A percentile compares a stretch with the other conserved stretches of the same genome.
Conservation (phyloP, 2,113 vertebrate genomes). For the Hyperoodon ampullatus region DNA sequence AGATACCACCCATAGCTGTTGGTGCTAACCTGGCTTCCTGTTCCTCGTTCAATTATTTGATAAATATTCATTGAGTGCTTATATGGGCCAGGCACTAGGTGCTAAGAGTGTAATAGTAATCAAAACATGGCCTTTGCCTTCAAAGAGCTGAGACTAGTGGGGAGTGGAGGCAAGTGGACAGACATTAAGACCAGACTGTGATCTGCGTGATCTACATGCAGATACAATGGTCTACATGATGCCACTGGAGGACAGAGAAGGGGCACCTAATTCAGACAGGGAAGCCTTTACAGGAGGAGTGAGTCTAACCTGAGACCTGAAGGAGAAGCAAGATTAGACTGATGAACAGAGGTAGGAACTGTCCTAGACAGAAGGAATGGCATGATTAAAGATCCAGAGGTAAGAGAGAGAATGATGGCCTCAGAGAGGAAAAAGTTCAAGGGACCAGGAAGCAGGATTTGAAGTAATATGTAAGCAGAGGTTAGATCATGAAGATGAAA, state of each 20-base stretch:
- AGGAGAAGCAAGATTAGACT: not conserved
- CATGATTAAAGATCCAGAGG: not conserved
- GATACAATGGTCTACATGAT: not conserved
- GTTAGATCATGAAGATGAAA: not conserved
- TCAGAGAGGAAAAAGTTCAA: not conserved
- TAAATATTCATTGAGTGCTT: not conserved
- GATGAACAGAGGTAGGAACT: not conserved
- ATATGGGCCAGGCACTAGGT: not conserved
- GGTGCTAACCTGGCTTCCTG: not conserved
- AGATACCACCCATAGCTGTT: not conserved
- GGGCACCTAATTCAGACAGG: not conserved
- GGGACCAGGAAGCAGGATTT: not conserved
- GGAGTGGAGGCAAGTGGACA: not conserved
- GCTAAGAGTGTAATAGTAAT: not conserved
- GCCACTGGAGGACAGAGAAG: not conserved
- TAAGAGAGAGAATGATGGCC: not conserved
- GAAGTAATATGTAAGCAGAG: not conserved
- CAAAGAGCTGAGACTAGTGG: not conserved
- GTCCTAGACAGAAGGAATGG: not conserved
- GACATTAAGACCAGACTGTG: not conserved
- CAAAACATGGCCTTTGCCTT: constrained; percentile 21
- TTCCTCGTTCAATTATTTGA: not conserved
- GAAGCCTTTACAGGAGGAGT: not conserved
- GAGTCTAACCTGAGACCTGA: not conserved
- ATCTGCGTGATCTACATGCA: no score